Evolutionary conservation across 1,140 invertebrate genomes (phyloP).

Genomic region (Hetaerina americana): DNA sequence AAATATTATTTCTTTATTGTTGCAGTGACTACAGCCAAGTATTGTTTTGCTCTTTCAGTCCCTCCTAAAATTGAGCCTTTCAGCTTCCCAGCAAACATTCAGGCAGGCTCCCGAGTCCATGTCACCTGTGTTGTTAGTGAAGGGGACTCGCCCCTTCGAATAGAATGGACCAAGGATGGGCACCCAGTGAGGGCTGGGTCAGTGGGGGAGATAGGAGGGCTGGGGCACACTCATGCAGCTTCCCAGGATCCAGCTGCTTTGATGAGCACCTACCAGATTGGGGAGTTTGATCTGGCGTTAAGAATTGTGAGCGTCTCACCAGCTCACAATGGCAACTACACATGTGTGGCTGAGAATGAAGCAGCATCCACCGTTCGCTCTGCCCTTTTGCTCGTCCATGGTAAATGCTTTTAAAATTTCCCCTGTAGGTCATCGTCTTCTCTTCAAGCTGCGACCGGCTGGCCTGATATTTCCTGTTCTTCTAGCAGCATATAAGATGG

Average conservation of each 20-base stretch:
- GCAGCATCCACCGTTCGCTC: constrained; percentile 30
- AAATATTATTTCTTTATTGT: not conserved
- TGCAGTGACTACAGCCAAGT: constrained; percentile 4
- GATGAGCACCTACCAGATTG: constrained; percentile 27
- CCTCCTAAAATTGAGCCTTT: constrained; percentile 45
- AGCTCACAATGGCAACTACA: constrained; percentile 36
- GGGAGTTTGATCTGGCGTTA: constrained; percentile 35
- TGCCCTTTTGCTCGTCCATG: constrained; percentile 34
- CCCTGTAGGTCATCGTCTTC: constrained; percentile 4
- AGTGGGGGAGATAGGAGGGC: constrained; percentile 11
- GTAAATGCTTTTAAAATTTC: constrained; percentile 21
- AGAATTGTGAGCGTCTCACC: constrained; percentile 33
- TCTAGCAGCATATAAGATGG: not conserved
- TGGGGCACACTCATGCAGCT: not conserved
- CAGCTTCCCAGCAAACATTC: constrained; percentile 39
- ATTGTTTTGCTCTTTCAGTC: constrained; percentile 25
- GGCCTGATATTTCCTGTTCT: not conserved
- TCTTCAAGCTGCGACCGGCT: not conserved
- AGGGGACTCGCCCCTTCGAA: constrained; percentile 50
- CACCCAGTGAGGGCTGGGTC: constrained; percentile 24
- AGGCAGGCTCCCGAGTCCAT: constrained; percentile 36
- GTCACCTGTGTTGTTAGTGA: constrained; percentile 52
- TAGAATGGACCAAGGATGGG: constrained; percentile 50
- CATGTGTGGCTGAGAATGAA: constrained; percentile 32
- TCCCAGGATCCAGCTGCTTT: constrained; percentile 15